Evolutionary conservation across 2,888 invertebrate species (phyloP).

Genomic region (Idaea dimidiata): DNA sequence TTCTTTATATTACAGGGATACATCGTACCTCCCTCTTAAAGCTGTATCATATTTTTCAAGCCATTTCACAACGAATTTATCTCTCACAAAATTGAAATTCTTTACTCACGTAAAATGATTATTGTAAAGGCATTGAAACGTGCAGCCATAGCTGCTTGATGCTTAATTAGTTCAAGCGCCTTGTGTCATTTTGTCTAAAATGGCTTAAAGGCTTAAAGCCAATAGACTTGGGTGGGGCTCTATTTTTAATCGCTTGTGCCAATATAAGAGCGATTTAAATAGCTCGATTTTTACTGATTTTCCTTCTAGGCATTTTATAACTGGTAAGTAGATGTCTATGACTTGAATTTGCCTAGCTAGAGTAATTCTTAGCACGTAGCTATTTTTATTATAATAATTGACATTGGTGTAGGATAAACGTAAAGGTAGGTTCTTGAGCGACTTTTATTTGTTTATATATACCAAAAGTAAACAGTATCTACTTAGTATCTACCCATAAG

Average conservation of each 20-base stretch:
- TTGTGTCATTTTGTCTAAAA: too few relatives aligned
- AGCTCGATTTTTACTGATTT: too few relatives aligned
- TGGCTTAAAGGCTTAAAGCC: too few relatives aligned
- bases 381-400: neutral
- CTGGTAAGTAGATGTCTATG: too few relatives aligned
- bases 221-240: too few relatives aligned
- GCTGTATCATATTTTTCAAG: slow-evolving; percentile 34
- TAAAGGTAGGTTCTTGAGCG: neutral
- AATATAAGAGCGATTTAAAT: too few relatives aligned
- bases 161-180: too few relatives aligned
- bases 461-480: neutral
- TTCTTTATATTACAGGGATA: slow-evolving; percentile 55
- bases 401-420: neutral
- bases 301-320: too few relatives aligned
- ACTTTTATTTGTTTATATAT: neutral
- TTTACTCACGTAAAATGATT: too few relatives aligned
- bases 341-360: neutral
- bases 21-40: slow-evolving; percentile 37
- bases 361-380: neutral
- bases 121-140: too few relatives aligned
- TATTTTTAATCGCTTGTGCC: too few relatives aligned
- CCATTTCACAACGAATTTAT: slow-evolving; percentile 22
- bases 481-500: neutral
- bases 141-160: too few relatives aligned
- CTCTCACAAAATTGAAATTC: neutral